Conservation (phyloP, 2,888 invertebrate species). For the Hedya salicella region DNA sequence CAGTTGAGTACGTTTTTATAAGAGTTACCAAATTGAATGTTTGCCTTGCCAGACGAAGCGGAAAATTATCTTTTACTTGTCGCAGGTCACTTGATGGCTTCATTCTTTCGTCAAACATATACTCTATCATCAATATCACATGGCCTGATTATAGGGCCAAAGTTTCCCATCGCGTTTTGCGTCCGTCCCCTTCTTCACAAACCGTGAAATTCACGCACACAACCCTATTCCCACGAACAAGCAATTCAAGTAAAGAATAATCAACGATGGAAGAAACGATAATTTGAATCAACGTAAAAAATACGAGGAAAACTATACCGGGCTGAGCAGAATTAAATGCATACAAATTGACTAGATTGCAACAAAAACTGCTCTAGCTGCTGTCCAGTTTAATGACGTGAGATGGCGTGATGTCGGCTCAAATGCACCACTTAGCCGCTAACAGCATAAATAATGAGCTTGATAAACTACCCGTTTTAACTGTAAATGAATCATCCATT, state of each 20-base stretch:
- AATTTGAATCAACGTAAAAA: conserved; percentile 31
- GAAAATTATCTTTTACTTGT: conserved; percentile 21
- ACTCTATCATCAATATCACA: conserved; percentile 13
- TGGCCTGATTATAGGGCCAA: conserved; percentile 25
- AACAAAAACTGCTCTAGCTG: conserved; percentile 48
- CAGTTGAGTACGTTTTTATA: not conserved
- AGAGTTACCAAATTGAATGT: conserved; percentile 13
- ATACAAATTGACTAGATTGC: conserved; percentile 53
- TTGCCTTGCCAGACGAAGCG: not conserved
- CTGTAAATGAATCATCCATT: conserved; percentile 12
- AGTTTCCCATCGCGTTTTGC: conserved; percentile 21
- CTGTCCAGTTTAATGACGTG: conserved; percentile 51
- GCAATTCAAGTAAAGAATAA: not conserved
- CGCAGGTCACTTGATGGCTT: conserved; percentile 8
- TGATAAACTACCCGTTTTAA: conserved; percentile 12
- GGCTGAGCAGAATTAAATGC: conserved; percentile 56
- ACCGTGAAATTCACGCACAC: conserved; percentile 33
- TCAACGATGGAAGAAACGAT: conserved; percentile 23
- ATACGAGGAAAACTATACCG: conserved; percentile 51
- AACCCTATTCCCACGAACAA: conserved; percentile 34
- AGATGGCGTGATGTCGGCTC: conserved; percentile 61
- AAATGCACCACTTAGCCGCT: conserved; percentile 50
- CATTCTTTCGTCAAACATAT: conserved; percentile 8
- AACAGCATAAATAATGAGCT: conserved; percentile 26
- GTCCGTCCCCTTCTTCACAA: conserved; percentile 24